Base-by-base conservation (phyloP, 2,888 invertebrate species). In the Ypsolopha scabrella region DNA sequence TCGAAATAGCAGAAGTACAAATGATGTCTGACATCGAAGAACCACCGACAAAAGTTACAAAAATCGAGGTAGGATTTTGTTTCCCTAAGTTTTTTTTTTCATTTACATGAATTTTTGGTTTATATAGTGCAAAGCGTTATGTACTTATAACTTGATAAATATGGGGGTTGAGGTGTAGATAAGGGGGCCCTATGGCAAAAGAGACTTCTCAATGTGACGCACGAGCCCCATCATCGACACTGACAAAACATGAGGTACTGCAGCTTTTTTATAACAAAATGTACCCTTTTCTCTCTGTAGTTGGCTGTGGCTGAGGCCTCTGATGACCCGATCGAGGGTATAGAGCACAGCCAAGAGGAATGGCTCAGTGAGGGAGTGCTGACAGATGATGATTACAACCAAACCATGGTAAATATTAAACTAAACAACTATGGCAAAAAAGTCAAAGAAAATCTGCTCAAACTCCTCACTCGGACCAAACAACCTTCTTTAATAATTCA, bases 331-430 rank as follows among this genome's bases (percentile, higher is more conserved):
- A n/a, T 24, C 2, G 54, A 51, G 7, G 34, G 49, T 45, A 57
- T 54, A 1, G 64, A 75, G 0, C 76, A 80, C 2, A 76, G 74
- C 0, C 80, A 82, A 11, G 82, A 82, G 51, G 82, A 83, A 55
- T 85, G 83, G 83, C 70, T 85, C 3, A 82, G 81, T 35, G 83
- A 82, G 37, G 82, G 64, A 0, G 62, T 73, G 0, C 67, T 82
- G 0, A 83, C 83, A 0, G 83, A 85, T 53, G 82, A 83, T 51
- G 83, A 83, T 39, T 72, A 62, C 13, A 51, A 50, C 37, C 14
- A 24, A 24, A 24, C 41, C 6, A 41, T 38, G 37, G 53, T 53
- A 50, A 45, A 24, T 47, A 9, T 33, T 46, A 7, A 4, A 24
- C n/a, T 24, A 24, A 24, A 24, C 24, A 24, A 24, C 24, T 4